These are phyloP conservation scores for Drosophila tanythrix DNA, from an alignment of 2,888 invertebrate genomes.

Conservation along the genomic window DNA sequence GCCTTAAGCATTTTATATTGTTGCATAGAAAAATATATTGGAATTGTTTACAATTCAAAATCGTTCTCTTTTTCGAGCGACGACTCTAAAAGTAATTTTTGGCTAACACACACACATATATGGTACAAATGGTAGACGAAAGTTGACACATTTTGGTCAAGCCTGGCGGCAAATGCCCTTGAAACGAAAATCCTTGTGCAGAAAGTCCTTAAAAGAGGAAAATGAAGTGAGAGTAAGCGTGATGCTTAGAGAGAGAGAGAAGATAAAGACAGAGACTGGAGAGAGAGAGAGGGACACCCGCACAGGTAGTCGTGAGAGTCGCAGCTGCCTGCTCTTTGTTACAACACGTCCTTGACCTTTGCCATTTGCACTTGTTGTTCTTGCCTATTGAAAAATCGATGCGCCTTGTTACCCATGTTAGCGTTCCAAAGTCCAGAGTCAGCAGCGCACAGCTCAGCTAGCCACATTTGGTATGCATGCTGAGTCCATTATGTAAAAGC, in stretches of 20 bases:
- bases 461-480: conserved; percentile 61
- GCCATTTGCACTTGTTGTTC: conserved; percentile 67
- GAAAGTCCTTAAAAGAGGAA: conserved; percentile 23
- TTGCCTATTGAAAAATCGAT: conserved; percentile 67
- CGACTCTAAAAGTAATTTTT: conserved; percentile 8
- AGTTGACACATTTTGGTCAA: conserved; percentile 38
- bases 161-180: conserved; percentile 56
- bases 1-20: not conserved
- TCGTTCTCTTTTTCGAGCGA: not conserved
- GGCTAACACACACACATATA: conserved; percentile 12
- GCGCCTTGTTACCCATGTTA: not conserved
- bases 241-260: conserved; percentile 5
- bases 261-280: conserved; percentile 9
- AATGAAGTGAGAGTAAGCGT: conserved; percentile 2
- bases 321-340: conserved; percentile 35
- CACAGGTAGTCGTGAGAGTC: conserved; percentile 59
- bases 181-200: conserved; percentile 70
- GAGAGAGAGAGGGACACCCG: conserved; percentile 20
- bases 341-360: conserved; percentile 74
- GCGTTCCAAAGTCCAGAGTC: conserved; percentile 22
- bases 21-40: not conserved
- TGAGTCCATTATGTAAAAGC: conserved; percentile 53
- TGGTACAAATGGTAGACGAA: not conserved
- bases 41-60: not conserved
- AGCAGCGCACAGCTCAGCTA: conserved; percentile 14